Base-by-base conservation (phyloP, 2,113 vertebrate genomes). In the Caracal caracal region DNA sequence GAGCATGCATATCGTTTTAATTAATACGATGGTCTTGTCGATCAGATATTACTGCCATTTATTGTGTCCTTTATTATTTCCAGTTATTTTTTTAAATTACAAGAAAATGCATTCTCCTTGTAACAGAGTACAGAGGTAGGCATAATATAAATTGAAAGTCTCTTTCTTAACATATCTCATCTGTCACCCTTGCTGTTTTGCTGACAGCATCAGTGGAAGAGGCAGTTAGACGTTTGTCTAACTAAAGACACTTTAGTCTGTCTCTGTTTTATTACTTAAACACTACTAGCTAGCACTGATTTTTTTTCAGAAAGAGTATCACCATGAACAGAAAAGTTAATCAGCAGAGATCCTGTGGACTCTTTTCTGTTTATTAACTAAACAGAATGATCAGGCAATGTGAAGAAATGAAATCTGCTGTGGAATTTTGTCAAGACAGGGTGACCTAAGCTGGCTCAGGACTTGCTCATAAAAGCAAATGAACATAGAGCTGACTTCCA, bases 241-340 rank as follows among this genome's bases (percentile, higher is more conserved):
- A 84, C 51, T 40, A 35, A 82, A 80, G 61, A 65, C 53, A 73
- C 53, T 88, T 88, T 49, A 73, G 78, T 90, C 75, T 90, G 78
- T 88, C 68, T 92, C 47, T 73, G 37, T 65, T 85, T 71, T 79
- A 92, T 79, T 59, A 35, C 68, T 93, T 90, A 43, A 93, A 71
- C 6, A 26, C 59, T 28, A 43, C 51, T 35, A 22, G 26, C 30
- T n/a, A 53, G 78, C 43, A 56, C 65, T 56, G 11, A 3, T 80
- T 47, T 85, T 75, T 75, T 84, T 92, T 51, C 51, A 49, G 40
- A 43, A 94, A 86, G 37, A 33, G 0, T 85, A 12, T 96, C 88
- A 61, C 26, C 51, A 78, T 26, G 11, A 65, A 35, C 66, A 90
- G 81, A 43, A 90, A 35, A 93, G 35, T 87, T 53, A 76, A 88